phyloP scores from a whole-genome alignment of 2,113 vertebrate genomes.

The Tachysurus vachellii region DNA sequence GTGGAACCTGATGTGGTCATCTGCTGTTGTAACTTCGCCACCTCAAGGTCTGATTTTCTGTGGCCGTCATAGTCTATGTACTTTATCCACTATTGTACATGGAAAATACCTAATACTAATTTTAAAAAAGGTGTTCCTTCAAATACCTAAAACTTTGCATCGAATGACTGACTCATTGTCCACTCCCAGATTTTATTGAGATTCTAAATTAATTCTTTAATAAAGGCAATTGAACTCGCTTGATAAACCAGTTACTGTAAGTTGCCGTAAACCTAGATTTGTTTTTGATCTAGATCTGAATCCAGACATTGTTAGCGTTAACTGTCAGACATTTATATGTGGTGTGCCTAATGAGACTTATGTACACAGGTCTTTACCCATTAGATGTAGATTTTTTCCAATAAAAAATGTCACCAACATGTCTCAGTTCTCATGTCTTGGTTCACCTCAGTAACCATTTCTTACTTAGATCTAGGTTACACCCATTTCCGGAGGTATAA shows the following conservation, averaged over 20 bases:
- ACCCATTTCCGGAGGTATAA: background rate
- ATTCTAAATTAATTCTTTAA: background rate
- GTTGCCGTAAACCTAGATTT: background rate
- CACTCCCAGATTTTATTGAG: background rate
- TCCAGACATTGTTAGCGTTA: background rate
- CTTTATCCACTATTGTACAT: background rate
- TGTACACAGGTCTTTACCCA: background rate
- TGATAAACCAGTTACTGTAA: background rate
- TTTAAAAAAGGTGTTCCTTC: background rate
- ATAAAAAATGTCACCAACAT: background rate
- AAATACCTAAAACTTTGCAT: background rate
- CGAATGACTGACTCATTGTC: background rate
- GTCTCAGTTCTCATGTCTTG: background rate
- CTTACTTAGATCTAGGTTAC: background rate
- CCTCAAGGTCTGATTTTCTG: no score
- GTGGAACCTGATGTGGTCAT: no score
- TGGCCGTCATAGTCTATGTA: background rate
- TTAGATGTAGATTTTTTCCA: background rate
- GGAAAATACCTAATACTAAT: background rate
- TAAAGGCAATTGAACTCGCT: background rate
- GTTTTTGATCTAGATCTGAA: background rate
- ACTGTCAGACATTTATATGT: background rate
- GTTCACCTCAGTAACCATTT: background rate
- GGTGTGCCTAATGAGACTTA: background rate
- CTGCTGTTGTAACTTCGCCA: background rate